Conservation (phyloP, 2,113 vertebrate genomes). For the Vireo altiloquus region DNA sequence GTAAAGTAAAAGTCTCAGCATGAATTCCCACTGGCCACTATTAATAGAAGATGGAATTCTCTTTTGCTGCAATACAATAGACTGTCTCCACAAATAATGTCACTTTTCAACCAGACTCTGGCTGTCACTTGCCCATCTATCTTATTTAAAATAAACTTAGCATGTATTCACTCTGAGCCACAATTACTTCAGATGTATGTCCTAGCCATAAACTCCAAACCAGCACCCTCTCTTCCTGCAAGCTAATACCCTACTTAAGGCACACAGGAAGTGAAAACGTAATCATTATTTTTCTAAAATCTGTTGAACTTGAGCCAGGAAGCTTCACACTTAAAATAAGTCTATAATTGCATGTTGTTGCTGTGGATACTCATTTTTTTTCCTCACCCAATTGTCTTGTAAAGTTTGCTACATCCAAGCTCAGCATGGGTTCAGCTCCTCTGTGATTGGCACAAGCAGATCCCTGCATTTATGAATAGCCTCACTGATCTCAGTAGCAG, state of each 20-base stretch:
- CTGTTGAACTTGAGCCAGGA: not conserved
- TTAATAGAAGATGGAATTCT: constrained; percentile 46
- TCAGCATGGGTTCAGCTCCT: not conserved
- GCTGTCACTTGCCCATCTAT: constrained; percentile 9
- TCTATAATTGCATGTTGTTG: not conserved
- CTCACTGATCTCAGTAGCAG: not conserved
- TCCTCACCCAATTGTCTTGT: not conserved
- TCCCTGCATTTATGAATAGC: not conserved
- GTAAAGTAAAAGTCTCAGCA: not conserved
- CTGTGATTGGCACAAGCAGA: not conserved
- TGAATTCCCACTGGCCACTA: constrained; percentile 32
- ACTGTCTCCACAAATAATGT: constrained; percentile 24
- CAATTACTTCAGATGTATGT: not conserved
- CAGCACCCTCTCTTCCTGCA: not conserved
- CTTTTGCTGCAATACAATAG: constrained; percentile 45
- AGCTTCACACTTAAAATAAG: not conserved
- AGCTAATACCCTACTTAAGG: not conserved
- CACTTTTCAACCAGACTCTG: constrained; percentile 3
- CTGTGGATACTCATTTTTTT: not conserved
- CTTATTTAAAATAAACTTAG: constrained; percentile 37
- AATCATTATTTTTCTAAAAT: not conserved
- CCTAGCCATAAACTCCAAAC: not conserved
- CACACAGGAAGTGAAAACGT: not conserved
- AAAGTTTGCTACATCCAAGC: not conserved
- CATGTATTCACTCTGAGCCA: not conserved